A percentile compares a stretch with the other conserved stretches of the same genome.
These are phyloP conservation scores for Ips nitidus DNA, from an alignment of 1,140 invertebrate species.

Conservation along the genomic window DNA sequence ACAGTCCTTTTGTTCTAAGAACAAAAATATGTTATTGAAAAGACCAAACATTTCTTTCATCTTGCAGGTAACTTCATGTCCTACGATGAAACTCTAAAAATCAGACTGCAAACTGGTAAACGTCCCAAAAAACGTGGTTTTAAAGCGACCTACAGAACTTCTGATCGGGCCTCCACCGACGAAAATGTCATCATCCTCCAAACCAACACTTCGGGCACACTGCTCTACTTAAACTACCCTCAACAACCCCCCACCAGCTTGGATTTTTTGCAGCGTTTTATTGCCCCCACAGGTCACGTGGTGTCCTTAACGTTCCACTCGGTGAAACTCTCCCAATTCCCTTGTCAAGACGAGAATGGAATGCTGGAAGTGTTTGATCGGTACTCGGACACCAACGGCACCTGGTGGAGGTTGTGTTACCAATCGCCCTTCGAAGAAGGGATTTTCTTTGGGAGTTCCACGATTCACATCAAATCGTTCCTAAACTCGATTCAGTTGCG, in stretches of 20 bases:
- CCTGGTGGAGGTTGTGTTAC: conserved; percentile 64
- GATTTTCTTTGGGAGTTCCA: conserved; percentile 49
- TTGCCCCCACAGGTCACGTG: conserved; percentile 60
- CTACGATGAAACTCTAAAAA: conserved; percentile 56
- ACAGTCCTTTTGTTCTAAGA: neutral
- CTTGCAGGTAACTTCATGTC: conserved; percentile 59
- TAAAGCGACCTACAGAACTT: conserved; percentile 61
- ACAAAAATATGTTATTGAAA: neutral
- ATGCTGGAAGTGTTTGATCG: conserved; percentile 65
- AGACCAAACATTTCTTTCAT: neutral
- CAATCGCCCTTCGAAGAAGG: conserved; percentile 39
- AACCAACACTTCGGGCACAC: conserved; percentile 36
- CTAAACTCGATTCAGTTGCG: conserved; percentile 61
- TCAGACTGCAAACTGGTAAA: conserved; percentile 60
- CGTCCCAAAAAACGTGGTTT: conserved; percentile 62
- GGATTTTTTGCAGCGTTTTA: conserved; percentile 58
- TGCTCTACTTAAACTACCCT: conserved; percentile 58
- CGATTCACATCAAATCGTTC: conserved; percentile 63
- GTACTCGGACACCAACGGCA: conserved; percentile 67
- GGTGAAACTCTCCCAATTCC: conserved; percentile 51
- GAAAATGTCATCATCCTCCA: conserved; percentile 49
- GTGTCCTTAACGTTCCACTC: conserved; percentile 58
- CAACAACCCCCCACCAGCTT: conserved; percentile 54
- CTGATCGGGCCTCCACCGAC: conserved; percentile 42
- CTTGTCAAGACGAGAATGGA: conserved; percentile 52